Conservation (phyloP, 2,888 invertebrate genomes). For the Odontothrips loti region DNA sequence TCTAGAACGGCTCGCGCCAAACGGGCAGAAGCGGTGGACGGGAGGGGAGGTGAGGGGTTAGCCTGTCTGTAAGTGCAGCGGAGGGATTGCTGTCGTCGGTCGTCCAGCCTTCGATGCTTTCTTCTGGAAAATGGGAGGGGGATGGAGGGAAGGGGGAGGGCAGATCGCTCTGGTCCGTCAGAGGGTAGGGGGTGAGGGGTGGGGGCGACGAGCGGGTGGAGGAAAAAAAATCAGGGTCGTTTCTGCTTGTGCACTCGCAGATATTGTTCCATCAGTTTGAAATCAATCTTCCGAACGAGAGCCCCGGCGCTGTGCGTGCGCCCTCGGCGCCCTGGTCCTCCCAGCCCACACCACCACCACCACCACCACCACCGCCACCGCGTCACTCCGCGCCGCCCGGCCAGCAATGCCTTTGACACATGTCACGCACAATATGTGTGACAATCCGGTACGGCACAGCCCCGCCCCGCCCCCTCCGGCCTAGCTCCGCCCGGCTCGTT, state of each 20-base stretch:
- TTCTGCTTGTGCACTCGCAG: conserved; percentile 7
- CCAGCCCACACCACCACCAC: background rate
- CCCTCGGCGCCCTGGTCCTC: background rate
- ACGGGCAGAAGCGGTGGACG: too few relatives aligned
- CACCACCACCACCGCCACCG: background rate
- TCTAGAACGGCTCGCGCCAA: too few relatives aligned
- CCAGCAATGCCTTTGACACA: background rate
- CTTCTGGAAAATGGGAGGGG: too few relatives aligned
- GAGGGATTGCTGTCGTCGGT: too few relatives aligned
- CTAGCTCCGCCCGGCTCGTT: background rate
- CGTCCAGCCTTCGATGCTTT: too few relatives aligned
- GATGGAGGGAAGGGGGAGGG: too few relatives aligned
- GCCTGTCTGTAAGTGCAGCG: too few relatives aligned
- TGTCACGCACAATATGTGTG: conserved; percentile 4
- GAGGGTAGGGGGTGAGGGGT: too few relatives aligned
- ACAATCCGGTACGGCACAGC: background rate
- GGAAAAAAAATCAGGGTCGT: background rate
- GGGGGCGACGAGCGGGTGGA: background rate
- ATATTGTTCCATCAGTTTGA: conserved; percentile 23
- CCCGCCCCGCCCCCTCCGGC: background rate
- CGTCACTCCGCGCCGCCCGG: background rate
- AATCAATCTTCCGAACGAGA: conserved; percentile 20
- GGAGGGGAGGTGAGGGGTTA: too few relatives aligned
- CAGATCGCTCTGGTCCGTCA: too few relatives aligned
- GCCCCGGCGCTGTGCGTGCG: background rate